Base-by-base conservation (phyloP, 2,113 vertebrate species). In the Dunckerocampus dactyliophorus region DNA sequence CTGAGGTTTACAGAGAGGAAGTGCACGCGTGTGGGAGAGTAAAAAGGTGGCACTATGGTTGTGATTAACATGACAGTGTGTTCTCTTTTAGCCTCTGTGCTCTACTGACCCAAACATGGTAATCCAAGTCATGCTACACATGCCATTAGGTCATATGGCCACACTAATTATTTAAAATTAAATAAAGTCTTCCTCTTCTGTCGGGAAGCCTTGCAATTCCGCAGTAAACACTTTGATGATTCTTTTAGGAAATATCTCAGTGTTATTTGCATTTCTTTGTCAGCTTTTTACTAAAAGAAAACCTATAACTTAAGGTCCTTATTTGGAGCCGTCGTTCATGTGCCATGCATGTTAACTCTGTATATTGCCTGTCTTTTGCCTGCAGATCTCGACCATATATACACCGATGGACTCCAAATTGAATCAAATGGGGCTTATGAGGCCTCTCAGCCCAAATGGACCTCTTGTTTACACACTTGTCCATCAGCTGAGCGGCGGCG, bases 401-500 rank as follows among this genome's bases (percentile, higher is more conserved):
- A 56, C 34, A 9, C 34, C 58, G 39, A 47, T 52, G 64, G 67
- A 75, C 72, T 72, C 72, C 58, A 74, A 50, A 63, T 73, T 63
- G 80, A 87, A 77, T 86, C 73, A 80, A 84, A 85, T 74, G 82
- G 62, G 61, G 73, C 79, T 87, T 80, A 31, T 70, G 68, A 81
- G 76, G 76, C 81, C 71, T 74, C 66, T 70, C 58, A 42, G 53
- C 47, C 79, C 74, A 89, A 90, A 89, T 88, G 83, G 87, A 86
- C 59, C 71, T 57, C n/a, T 15, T 91, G 89, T 92, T 91, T 92
- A 90, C 80, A 82, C 83, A 84, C 88, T 80, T 91, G 90, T 91
- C 89, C 74, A 68, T 91, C 89, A 90, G 70, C 62, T 65, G 67
- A 80, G 73, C 80, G 54, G 71, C 78, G 59, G 74, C 63, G 47